phyloP scores from a whole-genome alignment of 2,113 vertebrate species.

The Gymnarchus niloticus region DNA sequence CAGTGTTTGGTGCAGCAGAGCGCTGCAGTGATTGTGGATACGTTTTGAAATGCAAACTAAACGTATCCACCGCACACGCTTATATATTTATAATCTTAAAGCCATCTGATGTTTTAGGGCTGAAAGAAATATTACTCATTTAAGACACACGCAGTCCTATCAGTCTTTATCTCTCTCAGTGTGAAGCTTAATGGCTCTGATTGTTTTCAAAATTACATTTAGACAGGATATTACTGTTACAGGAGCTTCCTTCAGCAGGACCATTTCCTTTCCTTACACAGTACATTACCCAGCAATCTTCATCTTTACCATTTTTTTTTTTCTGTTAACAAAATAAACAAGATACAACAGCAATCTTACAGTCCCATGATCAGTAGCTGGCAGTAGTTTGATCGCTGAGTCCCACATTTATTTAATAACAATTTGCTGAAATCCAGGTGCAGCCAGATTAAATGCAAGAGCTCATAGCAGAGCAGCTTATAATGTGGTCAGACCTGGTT shows the following conservation, averaged over 20 bases:
- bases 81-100: constrained; percentile 85
- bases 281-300: constrained; percentile 78
- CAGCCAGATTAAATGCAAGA: constrained; percentile 45
- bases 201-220: constrained; percentile 97
- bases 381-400: constrained; percentile 50
- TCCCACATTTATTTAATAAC: constrained; percentile 51
- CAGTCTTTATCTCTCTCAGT: constrained; percentile 87
- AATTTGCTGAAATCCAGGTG: constrained; percentile 54
- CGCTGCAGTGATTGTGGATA: not conserved
- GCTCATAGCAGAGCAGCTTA: constrained; percentile 18
- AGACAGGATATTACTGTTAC: constrained; percentile 91
- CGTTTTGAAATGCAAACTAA: constrained; percentile 15
- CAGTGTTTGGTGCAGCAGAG: constrained; percentile 9
- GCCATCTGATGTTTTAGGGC: constrained; percentile 77
- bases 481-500: constrained; percentile 24
- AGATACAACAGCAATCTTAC: constrained; percentile 32
- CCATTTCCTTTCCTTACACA: constrained; percentile 86
- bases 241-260: constrained; percentile 85
- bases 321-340: constrained; percentile 29
- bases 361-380: constrained; percentile 41
- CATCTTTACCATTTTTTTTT: constrained; percentile 64
- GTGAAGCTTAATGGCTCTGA: constrained; percentile 83
- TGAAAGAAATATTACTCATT: constrained; percentile 86
- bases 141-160: constrained; percentile 84
- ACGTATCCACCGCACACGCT: constrained; percentile 63